Conservation (phyloP, 2,888 invertebrate genomes). For the Dastarcus helophoroides region DNA sequence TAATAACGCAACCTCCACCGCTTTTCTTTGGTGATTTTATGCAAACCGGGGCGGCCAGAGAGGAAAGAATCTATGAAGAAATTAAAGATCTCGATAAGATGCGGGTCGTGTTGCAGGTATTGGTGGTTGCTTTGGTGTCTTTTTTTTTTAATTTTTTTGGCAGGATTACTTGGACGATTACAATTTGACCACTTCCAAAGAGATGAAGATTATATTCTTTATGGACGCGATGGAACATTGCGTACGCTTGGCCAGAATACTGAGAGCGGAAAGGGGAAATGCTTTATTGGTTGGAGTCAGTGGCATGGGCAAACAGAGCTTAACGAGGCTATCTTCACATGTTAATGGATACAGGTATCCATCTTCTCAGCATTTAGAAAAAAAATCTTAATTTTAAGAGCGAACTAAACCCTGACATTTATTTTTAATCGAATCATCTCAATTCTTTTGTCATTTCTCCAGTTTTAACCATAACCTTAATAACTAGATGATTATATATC, state of each 20-base stretch:
- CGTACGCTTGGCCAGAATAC: slow-evolving; percentile 70
- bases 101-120: slow-evolving; percentile 55
- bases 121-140: slow-evolving; percentile 4
- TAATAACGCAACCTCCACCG: slow-evolving; percentile 52
- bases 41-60: slow-evolving; percentile 57
- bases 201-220: slow-evolving; percentile 78
- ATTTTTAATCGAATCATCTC: too few species aligned
- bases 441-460: too few species aligned
- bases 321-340: slow-evolving; percentile 74
- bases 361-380: too few species aligned
- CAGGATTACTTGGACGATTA: slow-evolving; percentile 79
- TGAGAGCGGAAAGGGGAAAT: slow-evolving; percentile 80
- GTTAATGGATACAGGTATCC: slow-evolving; percentile 73
- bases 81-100: slow-evolving; percentile 62
- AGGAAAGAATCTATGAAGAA: slow-evolving; percentile 72
- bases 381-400: too few species aligned
- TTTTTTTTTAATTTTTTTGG: slow-evolving; percentile 11
- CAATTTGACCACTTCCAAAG: slow-evolving; percentile 62
- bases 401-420: too few species aligned
- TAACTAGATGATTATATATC: too few species aligned
- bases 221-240: slow-evolving; percentile 83
- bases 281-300: slow-evolving; percentile 80
- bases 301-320: slow-evolving; percentile 82
- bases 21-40: slow-evolving; percentile 76
- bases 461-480: too few species aligned